A percentile compares a stretch with the other conserved stretches of the same genome.
These are phyloP conservation scores for Pissodes strobi DNA, from an alignment of 1,140 invertebrate genomes.

Conservation along the genomic window DNA sequence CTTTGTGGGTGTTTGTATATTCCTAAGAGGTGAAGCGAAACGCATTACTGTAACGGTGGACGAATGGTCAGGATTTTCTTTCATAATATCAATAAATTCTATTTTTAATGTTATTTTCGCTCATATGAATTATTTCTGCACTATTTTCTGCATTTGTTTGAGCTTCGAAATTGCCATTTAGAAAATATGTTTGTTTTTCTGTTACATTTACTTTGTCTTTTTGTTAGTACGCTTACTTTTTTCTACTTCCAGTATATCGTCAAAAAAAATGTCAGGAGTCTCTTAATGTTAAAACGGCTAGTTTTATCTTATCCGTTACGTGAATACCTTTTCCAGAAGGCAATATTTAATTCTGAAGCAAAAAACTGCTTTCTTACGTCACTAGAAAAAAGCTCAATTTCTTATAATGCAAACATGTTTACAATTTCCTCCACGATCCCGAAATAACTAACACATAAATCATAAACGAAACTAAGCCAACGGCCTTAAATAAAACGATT, in stretches of 20 bases:
- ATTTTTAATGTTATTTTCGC: background rate
- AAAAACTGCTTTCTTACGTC: too few species aligned
- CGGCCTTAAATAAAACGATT: background rate
- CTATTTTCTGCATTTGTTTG: constrained; percentile 3
- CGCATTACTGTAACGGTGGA: background rate
- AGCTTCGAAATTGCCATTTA: constrained; percentile 1
- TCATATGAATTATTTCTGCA: constrained; percentile 1
- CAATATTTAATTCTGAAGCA: too few species aligned
- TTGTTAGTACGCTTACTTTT: background rate
- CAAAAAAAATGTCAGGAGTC: constrained; percentile 4
- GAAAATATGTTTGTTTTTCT: background rate
- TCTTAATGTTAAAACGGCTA: background rate
- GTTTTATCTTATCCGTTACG: background rate
- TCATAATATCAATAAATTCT: constrained; percentile 1
- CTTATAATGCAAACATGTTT: too few species aligned
- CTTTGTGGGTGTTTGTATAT: background rate
- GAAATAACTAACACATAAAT: background rate
- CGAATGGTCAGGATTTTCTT: constrained; percentile 6
- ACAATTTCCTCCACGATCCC: too few species aligned
- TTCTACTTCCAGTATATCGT: constrained; percentile 1
- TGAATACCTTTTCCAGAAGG: too few species aligned
- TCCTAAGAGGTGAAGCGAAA: constrained; percentile 1
- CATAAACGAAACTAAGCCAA: background rate
- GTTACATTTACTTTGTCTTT: background rate
- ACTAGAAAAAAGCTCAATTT: too few species aligned